phyloP scores from a whole-genome alignment of 2,888 invertebrate species.

The Nudaria mundana region DNA sequence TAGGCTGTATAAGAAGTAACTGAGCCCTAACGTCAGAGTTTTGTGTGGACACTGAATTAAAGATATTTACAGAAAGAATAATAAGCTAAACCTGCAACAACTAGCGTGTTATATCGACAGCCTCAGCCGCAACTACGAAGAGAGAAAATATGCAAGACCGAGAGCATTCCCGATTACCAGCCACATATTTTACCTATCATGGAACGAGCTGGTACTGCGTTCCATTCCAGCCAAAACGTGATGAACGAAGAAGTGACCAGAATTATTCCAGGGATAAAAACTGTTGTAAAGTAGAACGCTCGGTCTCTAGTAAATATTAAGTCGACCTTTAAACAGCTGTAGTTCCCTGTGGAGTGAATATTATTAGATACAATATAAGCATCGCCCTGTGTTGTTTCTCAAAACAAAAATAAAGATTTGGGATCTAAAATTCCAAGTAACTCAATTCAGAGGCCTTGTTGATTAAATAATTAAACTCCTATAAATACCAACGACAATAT shows the following conservation, averaged over 20 bases:
- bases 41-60: background rate
- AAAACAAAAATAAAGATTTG: slow-evolving; percentile 40
- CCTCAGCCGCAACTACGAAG: slow-evolving; percentile 68
- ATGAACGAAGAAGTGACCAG: slow-evolving; percentile 93
- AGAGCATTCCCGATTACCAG: slow-evolving; percentile 61
- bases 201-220: slow-evolving; percentile 93
- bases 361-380: slow-evolving; percentile 55
- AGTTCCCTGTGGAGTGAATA: slow-evolving; percentile 87
- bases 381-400: slow-evolving; percentile 28
- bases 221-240: slow-evolving; percentile 96
- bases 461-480: too few species aligned
- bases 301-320: slow-evolving; percentile 93
- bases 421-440: slow-evolving; percentile 74
- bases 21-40: background rate
- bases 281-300: slow-evolving; percentile 95
- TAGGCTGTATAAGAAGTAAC: background rate
- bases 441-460: slow-evolving; percentile 81
- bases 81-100: slow-evolving; percentile 62
- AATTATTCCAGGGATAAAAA: slow-evolving; percentile 94
- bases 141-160: slow-evolving; percentile 64
- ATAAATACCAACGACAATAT: slow-evolving; percentile 50
- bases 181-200: slow-evolving; percentile 88
- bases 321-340: slow-evolving; percentile 93
- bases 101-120: slow-evolving; percentile 71
- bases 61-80: slow-evolving; percentile 17